Conservation (phyloP, 2,888 invertebrate genomes). For the Carcina quercana region DNA sequence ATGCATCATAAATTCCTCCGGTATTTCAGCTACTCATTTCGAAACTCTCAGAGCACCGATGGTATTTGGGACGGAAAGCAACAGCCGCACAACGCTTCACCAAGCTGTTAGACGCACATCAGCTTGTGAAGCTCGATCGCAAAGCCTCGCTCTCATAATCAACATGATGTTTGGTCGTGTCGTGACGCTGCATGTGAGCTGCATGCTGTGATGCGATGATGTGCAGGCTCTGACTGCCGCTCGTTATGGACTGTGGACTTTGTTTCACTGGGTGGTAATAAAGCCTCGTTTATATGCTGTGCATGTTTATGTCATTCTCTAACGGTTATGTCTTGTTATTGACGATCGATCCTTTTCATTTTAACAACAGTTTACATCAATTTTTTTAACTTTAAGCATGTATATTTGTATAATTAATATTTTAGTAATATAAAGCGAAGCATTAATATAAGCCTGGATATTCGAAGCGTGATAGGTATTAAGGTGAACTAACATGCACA, state of each 20-base stretch:
- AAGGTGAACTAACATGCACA: slow-evolving; percentile 53
- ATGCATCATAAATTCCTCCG: too few species aligned
- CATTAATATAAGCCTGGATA: slow-evolving; percentile 58
- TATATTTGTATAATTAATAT: slow-evolving; percentile 21
- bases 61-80: slow-evolving; percentile 32
- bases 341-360: too few species aligned
- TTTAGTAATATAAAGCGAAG: slow-evolving; percentile 56
- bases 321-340: too few species aligned
- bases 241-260: too few species aligned
- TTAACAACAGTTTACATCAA: too few species aligned
- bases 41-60: slow-evolving; percentile 23
- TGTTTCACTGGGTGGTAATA: too few species aligned
- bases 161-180: slow-evolving; percentile 28
- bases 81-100: slow-evolving; percentile 29
- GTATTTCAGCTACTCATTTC: slow-evolving; percentile 30
- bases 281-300: too few species aligned
- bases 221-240: too few species aligned
- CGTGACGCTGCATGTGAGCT: slow-evolving; percentile 40
- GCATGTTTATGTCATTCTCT: too few species aligned
- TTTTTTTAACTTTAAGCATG: too few species aligned
- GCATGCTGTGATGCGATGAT: slow-evolving; percentile 57
- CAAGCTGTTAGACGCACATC: slow-evolving; percentile 38
- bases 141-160: slow-evolving; percentile 37
- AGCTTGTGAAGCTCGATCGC: slow-evolving; percentile 46
- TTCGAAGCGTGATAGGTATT: slow-evolving; percentile 45